Conservation (phyloP, 2,888 invertebrate species). For the Cheilosia pagana region DNA sequence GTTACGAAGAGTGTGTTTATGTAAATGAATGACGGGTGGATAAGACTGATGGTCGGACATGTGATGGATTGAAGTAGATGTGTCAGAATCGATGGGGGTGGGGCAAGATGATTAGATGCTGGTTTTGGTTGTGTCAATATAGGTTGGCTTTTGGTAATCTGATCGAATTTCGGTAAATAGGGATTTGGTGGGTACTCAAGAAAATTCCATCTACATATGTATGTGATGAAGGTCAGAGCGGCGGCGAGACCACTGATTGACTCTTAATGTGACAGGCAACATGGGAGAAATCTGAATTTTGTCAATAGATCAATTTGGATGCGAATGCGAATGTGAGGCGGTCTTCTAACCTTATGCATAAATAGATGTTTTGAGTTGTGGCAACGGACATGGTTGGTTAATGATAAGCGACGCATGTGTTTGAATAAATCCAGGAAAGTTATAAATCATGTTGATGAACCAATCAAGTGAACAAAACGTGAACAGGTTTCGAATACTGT, state of each 20-base stretch:
- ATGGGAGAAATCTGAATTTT: neutral
- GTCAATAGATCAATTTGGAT: no score
- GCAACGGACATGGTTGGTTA: no score
- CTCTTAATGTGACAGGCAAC: neutral
- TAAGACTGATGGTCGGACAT: constrained; percentile 59
- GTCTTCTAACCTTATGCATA: no score
- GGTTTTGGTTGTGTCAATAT: constrained; percentile 23
- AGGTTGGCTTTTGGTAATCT: constrained; percentile 44
- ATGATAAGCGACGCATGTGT: no score
- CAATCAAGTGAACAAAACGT: no score
- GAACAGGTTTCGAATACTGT: no score
- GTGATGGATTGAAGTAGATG: constrained; percentile 65
- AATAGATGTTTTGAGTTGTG: no score
- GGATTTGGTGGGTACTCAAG: constrained; percentile 9
- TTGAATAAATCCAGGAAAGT: no score
- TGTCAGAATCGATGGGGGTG: constrained; percentile 25
- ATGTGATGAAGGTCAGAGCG: neutral
- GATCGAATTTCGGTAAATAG: constrained; percentile 45
- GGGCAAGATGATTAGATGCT: constrained; percentile 7
- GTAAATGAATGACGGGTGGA: constrained; percentile 66
- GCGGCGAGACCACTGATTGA: neutral
- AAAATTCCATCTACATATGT: neutral
- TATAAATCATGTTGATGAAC: no score
- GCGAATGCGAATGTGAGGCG: no score
- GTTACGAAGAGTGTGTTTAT: constrained; percentile 68